Evolutionary conservation across 1,140 invertebrate genomes (phyloP), one percentile per base, ranked within the genome.

Genomic region (Macrocentrus cingulum): DNA sequence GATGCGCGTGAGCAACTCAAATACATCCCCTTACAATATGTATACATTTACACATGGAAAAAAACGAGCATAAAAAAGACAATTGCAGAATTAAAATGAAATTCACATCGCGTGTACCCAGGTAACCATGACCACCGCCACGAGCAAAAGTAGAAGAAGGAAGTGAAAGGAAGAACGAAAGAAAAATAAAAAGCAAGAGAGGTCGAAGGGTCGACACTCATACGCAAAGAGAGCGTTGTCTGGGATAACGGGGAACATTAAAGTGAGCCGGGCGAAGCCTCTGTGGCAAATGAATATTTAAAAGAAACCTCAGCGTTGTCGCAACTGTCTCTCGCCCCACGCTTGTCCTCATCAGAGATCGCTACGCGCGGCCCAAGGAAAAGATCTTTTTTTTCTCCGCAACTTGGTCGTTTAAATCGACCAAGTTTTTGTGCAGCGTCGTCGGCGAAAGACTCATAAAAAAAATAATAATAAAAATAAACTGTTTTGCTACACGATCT

Each of bases 211-310:
- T 37, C 49, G 49, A 39, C 52, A 48, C 53, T 65, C 64, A 53
- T 67, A 67, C 63, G 63, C 61, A 69, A 69, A 70, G 62, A 66
- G 63, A 66, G 63, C 62, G 64, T 53, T 63, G 64, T 70, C 66
- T 66, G 59, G 63, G 62, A 66, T 67, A 69, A 67, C 62, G 60
- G 52, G 49, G 66, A 65, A 70, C 68, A 66, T 70, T 70, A 67
- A 69, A 61, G 62, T 64, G 59, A 60, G 59, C 56, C 42, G 57
- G 52, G 52, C 42, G 45, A 59, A 54, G 62, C 42, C 32, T 59
- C 56, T 67, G 66, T 67, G 60, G 61, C 57, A 51, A 57, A 62
- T 64, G 68, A 70, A 70, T 70, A 69, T 69, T 69, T 70, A 69
- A 70, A 69, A 58, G 45, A 67, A 70, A 69, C 32, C 34, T 37